Evolutionary conservation across 2,113 vertebrate genomes (phyloP), one percentile per base, ranked within the genome.

Genomic region (Rhombomys opimus): DNA sequence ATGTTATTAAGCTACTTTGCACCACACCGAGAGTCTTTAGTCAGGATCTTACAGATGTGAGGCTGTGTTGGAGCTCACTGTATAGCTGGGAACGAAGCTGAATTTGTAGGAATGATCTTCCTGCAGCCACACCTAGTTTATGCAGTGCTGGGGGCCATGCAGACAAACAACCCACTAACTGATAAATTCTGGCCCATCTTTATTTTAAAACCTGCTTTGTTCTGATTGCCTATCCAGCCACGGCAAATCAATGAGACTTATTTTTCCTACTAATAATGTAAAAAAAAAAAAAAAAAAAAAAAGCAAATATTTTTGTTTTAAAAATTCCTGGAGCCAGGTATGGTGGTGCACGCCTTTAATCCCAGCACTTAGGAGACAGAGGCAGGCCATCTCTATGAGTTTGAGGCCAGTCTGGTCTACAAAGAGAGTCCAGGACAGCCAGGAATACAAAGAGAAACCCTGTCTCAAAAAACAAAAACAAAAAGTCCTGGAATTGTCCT

Each of bases 191-290:
- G 14, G 18, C 18, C 30, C 11, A 1, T 87, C 65, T 87, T 87
- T 54, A 96, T 59, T 63, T 41, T 41, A 30, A 95, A 90, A 87
- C 73, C 65, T 92, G n/a, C 90, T 89, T 87, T 95, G n/a, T 6
- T 95, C 54, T 92, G 23, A 81, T 35, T 88, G 32, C 57, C 54
- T 88, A 67, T 72, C 18, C 30, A 90, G 30, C 50, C 78, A 46
- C 12, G 22, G 22, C 2, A 90, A 78, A 89, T 46, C 35, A 76
- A 67, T 89, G 32, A 88, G n/a, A 35, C 11, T 85, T 92, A 78
- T 70, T 54, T 57, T 25, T 86, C 12, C 30, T 88, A 52, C 5
- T 7, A 84, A 72, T 84, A 41, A 2, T 35, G 57, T 87, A 41
- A 3, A 46, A 3, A 87, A 73, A 73, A 38, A 63, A 63, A 14